Conservation (phyloP, 1,140 invertebrate genomes). For the Luehdorfia chinensis region DNA sequence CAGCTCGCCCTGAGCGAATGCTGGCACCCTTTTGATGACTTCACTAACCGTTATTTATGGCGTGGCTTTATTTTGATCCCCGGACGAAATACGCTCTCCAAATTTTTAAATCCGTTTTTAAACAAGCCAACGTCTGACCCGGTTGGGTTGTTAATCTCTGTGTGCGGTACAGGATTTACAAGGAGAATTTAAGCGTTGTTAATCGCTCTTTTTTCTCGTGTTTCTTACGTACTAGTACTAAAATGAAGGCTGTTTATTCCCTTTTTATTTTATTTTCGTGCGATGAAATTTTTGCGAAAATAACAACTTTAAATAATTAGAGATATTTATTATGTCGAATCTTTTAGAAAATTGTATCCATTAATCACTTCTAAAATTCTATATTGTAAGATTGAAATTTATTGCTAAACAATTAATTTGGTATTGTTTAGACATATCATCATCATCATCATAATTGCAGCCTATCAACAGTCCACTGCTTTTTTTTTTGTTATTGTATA, state of each 20-base stretch:
- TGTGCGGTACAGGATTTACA: conserved; percentile 11
- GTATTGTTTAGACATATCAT: no score
- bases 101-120: conserved; percentile 48
- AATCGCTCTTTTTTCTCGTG: conserved; percentile 8
- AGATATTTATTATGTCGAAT: no score
- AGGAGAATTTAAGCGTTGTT: conserved; percentile 13
- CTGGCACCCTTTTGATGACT: conserved; percentile 68
- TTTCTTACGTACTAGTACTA: conserved; percentile 3
- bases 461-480: no score
- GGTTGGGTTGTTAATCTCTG: conserved; percentile 6
- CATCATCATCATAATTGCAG: no score
- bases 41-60: conserved; percentile 70
- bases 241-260: neutral
- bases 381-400: no score
- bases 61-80: conserved; percentile 25
- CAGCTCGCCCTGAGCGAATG: conserved; percentile 50
- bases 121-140: conserved; percentile 25
- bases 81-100: conserved; percentile 23
- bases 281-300: no score
- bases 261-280: no score
- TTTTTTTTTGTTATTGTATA: no score
- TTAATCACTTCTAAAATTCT: no score
- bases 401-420: no score
- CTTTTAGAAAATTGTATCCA: no score
- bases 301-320: no score